These are phyloP conservation scores for Semaprochilodus insignis DNA, from an alignment of 2,797 vertebrate species.

Conservation along the genomic window DNA sequence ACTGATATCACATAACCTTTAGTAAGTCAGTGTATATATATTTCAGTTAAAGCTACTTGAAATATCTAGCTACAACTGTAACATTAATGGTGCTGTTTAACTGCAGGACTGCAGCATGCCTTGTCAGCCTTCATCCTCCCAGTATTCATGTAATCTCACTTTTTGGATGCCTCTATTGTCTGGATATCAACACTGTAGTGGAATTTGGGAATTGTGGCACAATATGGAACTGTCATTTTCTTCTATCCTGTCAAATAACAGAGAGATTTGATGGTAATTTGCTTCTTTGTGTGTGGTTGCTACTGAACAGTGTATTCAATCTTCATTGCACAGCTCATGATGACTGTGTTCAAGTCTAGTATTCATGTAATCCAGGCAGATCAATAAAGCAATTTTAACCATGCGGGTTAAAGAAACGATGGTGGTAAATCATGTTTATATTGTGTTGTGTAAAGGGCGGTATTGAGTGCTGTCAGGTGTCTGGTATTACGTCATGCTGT, in stretches of 20 bases:
- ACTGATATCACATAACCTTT: too few relatives aligned
- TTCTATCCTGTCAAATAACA: background rate
- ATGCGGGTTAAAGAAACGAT: slow-evolving; percentile 5
- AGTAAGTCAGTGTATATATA: too few relatives aligned
- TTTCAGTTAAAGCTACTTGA: too few relatives aligned
- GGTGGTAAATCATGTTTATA: slow-evolving; percentile 26
- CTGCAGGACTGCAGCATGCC: background rate
- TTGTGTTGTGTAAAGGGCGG: slow-evolving; percentile 18
- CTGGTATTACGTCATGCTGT: slow-evolving; percentile 6
- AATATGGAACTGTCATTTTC: background rate
- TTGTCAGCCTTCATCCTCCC: background rate
- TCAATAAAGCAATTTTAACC: slow-evolving; percentile 38
- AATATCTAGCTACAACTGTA: background rate
- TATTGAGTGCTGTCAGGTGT: slow-evolving; percentile 33
- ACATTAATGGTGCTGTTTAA: background rate
- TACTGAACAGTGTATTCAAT: background rate
- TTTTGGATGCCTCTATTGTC: background rate
- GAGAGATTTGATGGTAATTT: slow-evolving; percentile 1
- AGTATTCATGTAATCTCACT: background rate
- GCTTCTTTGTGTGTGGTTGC: background rate
- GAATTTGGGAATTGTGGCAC: background rate
- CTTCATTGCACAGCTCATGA: background rate
- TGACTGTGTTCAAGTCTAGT: background rate
- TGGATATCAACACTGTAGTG: slow-evolving; percentile 8
- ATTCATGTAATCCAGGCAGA: slow-evolving; percentile 28